These are phyloP conservation scores for Marisa cornuarietis DNA, from an alignment of 1,140 invertebrate genomes.

Conservation along the genomic window DNA sequence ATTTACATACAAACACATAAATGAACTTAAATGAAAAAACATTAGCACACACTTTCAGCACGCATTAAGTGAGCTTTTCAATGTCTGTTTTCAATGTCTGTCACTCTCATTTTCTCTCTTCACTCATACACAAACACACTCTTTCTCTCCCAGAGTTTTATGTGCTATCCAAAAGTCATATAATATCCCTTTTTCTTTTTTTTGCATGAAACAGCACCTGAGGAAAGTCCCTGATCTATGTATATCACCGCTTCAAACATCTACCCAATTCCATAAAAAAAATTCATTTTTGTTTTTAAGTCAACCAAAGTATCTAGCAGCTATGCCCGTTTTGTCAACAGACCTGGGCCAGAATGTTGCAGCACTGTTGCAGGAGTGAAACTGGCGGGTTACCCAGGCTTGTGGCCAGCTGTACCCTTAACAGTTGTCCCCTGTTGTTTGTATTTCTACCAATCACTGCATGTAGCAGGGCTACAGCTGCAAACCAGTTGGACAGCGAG, in stretches of 20 bases:
- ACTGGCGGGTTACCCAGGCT: constrained; percentile 84
- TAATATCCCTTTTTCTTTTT: no score
- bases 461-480: constrained; percentile 89
- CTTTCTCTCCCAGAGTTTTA: background rate
- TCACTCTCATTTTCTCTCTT: background rate
- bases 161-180: background rate
- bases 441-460: constrained; percentile 84
- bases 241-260: background rate
- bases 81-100: no score
- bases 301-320: background rate
- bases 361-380: constrained; percentile 88
- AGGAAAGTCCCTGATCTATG: no score
- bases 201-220: background rate
- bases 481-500: constrained; percentile 97
- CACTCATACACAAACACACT: no score
- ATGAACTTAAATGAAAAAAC: background rate
- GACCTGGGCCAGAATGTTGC: constrained; percentile 81
- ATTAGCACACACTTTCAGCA: background rate
- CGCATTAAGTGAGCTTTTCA: background rate
- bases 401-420: constrained; percentile 90
- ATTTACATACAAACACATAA: background rate
- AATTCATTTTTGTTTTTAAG: no score
- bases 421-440: constrained; percentile 90
- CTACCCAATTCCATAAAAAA: no score
- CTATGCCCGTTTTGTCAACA: background rate